These are phyloP conservation scores for Numida meleagris DNA, from an alignment of 2,113 vertebrate species.

Conservation along the genomic window DNA sequence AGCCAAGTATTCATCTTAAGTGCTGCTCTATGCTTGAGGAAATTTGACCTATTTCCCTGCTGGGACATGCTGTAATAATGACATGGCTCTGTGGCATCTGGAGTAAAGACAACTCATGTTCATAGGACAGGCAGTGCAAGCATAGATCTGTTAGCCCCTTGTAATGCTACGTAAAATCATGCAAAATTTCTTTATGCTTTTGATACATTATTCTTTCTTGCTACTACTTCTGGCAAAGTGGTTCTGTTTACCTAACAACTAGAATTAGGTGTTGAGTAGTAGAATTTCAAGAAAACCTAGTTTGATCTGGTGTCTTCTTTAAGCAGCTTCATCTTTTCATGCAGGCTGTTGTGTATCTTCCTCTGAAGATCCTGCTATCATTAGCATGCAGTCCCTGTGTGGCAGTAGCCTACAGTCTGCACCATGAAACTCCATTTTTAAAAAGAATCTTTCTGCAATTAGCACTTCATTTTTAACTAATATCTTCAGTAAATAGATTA, in stretches of 20 bases:
- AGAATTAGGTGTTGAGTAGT: background rate
- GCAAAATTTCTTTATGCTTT: background rate
- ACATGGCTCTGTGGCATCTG: background rate
- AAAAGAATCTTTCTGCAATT: background rate
- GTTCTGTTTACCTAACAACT: background rate
- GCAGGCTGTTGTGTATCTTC: background rate
- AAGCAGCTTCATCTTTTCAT: background rate
- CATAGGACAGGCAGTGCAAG: background rate
- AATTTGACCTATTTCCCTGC: slow-evolving; percentile 7
- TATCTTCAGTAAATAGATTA: background rate
- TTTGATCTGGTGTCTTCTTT: background rate
- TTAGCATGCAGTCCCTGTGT: background rate
- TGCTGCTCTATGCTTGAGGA: background rate
- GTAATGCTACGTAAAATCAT: background rate
- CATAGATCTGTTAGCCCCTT: background rate
- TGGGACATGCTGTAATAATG: background rate
- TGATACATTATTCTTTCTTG: background rate
- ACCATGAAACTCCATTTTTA: background rate
- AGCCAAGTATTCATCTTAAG: background rate
- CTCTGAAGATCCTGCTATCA: background rate
- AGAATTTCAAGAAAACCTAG: background rate
- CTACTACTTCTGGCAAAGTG: background rate
- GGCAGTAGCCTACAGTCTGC: background rate
- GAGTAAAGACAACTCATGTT: background rate
- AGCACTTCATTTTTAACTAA: background rate